phyloP scores from a whole-genome alignment of 2,888 invertebrate genomes.

The Melanchra persicariae region DNA sequence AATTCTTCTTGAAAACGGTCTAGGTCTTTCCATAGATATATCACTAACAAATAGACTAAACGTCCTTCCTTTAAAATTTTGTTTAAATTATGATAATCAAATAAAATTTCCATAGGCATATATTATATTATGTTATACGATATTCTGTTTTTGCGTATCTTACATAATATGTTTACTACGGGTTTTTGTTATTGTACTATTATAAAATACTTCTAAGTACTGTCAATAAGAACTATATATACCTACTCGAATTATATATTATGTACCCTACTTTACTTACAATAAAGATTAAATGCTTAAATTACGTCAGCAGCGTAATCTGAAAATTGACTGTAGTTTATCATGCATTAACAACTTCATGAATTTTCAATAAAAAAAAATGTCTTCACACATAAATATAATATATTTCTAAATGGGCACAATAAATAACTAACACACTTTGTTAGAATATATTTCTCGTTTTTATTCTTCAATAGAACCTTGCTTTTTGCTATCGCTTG shows the following conservation, averaged over 20 bases:
- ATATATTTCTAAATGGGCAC: background rate
- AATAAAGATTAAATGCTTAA: slow-evolving; percentile 25
- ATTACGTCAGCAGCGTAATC: slow-evolving; percentile 28
- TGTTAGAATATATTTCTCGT: background rate
- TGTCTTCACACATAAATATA: background rate
- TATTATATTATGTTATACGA: slow-evolving; percentile 5
- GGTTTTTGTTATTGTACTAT: slow-evolving; percentile 38
- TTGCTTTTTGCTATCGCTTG: background rate
- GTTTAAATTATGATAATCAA: slow-evolving; percentile 34
- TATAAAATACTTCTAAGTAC: slow-evolving; percentile 18
- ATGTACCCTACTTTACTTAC: background rate
- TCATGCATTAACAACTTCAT: slow-evolving; percentile 8
- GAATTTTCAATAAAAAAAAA: background rate
- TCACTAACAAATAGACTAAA: slow-evolving; percentile 11
- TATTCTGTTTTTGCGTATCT: slow-evolving; percentile 16
- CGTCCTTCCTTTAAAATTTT: slow-evolving; percentile 21
- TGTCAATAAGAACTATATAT: background rate
- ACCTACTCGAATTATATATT: slow-evolving; percentile 2
- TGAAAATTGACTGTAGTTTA: slow-evolving; percentile 17
- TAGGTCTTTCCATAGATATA: slow-evolving; percentile 18
- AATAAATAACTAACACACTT: background rate
- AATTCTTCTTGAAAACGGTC: slow-evolving; percentile 12
- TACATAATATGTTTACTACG: slow-evolving; percentile 51
- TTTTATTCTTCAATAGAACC: background rate
- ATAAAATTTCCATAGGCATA: slow-evolving; percentile 26